Evolutionary conservation across 2,797 vertebrate species (phyloP), one percentile per base, ranked within the genome.

Genomic region (Sylvilagus floridanus): DNA sequence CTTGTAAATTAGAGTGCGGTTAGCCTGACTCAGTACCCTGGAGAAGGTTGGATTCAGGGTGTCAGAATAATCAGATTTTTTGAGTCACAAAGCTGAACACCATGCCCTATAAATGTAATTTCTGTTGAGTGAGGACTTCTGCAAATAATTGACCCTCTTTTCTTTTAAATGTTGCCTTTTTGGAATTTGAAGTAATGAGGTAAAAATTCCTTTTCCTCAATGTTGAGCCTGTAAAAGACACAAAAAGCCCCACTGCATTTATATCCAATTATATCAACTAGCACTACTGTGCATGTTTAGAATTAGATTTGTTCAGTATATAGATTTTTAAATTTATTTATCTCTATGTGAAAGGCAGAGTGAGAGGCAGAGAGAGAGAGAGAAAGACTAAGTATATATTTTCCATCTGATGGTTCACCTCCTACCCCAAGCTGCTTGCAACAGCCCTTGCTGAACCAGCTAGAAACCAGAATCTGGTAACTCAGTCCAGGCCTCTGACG

Each of bases 1-100:
- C 88, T 85, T 90, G n/a, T 87, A 91, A 93, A 89, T 95, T 94
- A 93, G 35, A 82, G 0, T 60, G 4, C 57, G 62, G 35, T 69
- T 92, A 93, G 42, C 19, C 69, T 84, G 13, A 47, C 16, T 87
- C 86, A 60, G 88, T 54, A 7, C 52, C n/a, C 76, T 24, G 26
- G 63, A 85, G n/a, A 88, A 4, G 54, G 83, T 95, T 8, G 62
- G 78, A 91, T 60, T 73, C 24, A 65, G 52, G 75, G 26, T 92
- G 0, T 14, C 14, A 24, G 4, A 35, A 50, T 0, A 50, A 37
- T 93, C 35, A 30, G 0, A 37, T 84, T 93, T 75, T 72, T 42
- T 28, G 92, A 22, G 16, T 73, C 92, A n/a, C 30, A 57, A 65
- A 68, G 63, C 63, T 75, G 28, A 65, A 4, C 69, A 21, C 1